Conservation (phyloP, 2,113 vertebrate species). For the Siniperca knerii region DNA sequence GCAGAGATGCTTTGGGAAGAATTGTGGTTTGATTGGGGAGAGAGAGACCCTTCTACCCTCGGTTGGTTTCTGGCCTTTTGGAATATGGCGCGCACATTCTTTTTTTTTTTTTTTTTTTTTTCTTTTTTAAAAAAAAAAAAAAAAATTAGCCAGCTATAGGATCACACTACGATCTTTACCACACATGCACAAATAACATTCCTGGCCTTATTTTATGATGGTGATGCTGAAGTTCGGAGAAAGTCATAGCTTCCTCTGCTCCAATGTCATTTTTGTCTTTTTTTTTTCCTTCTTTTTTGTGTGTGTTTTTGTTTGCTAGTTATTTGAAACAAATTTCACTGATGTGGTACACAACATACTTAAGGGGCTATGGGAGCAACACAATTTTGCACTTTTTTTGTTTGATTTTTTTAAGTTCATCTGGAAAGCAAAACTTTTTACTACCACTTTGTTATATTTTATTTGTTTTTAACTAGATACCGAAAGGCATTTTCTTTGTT, state of each 20-base stretch:
- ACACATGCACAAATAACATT: slow-evolving; percentile 77
- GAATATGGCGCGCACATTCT: slow-evolving; percentile 67
- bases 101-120: slow-evolving; percentile 35
- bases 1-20: slow-evolving; percentile 54
- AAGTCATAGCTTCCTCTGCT: slow-evolving; percentile 57
- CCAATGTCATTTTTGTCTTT: slow-evolving; percentile 46
- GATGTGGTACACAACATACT: slow-evolving; percentile 66
- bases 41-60: slow-evolving; percentile 62
- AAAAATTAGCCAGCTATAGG: slow-evolving; percentile 59
- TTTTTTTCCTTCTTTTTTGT: not conserved
- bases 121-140: slow-evolving; percentile 15
- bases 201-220: slow-evolving; percentile 71
- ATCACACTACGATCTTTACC: slow-evolving; percentile 80
- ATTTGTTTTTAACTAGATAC: slow-evolving; percentile 77
- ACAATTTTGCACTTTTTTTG: slow-evolving; percentile 75
- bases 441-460: slow-evolving; percentile 64
- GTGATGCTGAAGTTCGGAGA: slow-evolving; percentile 46
- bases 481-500: slow-evolving; percentile 69
- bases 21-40: slow-evolving; percentile 48
- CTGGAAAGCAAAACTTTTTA: slow-evolving; percentile 56
- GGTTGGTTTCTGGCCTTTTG: slow-evolving; percentile 71
- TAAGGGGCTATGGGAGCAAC: slow-evolving; percentile 68
- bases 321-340: slow-evolving; percentile 67
- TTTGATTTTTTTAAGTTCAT: slow-evolving; percentile 44
- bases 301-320: not conserved